Evolutionary conservation across 2,888 invertebrate genomes (phyloP), one percentile per base, ranked within the genome.

Genomic region (Luffia ferchaultella): DNA sequence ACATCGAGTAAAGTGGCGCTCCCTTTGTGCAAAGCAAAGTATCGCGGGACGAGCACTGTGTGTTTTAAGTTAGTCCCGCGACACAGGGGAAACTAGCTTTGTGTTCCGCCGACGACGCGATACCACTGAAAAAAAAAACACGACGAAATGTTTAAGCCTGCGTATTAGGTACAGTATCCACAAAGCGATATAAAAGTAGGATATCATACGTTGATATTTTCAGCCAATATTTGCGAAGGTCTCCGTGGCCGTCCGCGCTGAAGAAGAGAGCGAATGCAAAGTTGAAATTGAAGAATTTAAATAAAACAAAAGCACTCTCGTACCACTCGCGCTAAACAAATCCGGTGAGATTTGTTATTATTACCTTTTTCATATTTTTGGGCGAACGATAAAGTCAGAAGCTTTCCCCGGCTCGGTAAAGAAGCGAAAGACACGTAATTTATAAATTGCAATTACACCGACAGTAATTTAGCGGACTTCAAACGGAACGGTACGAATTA

Each of bases 391-490:
- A 30, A 30, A 30, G 30, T 7, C 30, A 12, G 30, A 7, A 12
- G 30, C 5, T 12, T 12, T 3, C 30, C 30, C 63, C 64, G 61
- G 62, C 62, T 60, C 64, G 65, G 63, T 64, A 62, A 64, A 62
- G 58, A 64, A 58, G 68, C 62, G 68, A 60, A 62, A 68, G 70
- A 72, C 68, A 68, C 70, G 75, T 76, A 77, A 78, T 78, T 78
- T 73, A 66, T 73, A 78, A 79, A 79, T 78, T 75, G 76, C 78
- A 79, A 80, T 82, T 77, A 77, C 70, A 72, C 65, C 70, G 71
- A 67, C 66, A 73, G 75, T 65, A 68, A 30, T 30, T 30, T 30
- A 60, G 60, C 60, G 62, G 63, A 62, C 63, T 60, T 67, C 61
- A 65, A 61, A 48, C 51, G 40, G 16, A 41, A 30, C 42, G 51